Percentiles rank a stretch among this genome's conserved stretches.
Evolutionary conservation across 2,113 vertebrate genomes (phyloP).

Genomic region (Crotophaga sulcirostris): DNA sequence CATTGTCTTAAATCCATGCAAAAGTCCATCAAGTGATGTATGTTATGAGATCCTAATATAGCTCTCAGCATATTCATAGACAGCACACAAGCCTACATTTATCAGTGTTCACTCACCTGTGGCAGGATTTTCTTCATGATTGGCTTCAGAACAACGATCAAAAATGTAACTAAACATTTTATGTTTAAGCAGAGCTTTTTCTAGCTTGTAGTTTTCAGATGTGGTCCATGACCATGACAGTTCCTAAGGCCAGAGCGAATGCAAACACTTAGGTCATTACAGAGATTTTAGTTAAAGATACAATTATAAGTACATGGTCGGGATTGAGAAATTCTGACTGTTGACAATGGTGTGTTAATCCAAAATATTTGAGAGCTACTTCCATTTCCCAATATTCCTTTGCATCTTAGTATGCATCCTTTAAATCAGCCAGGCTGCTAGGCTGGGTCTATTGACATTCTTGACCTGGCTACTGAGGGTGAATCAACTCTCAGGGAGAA

Average conservation of each 20-base stretch:
- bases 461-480: background rate
- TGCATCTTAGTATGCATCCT: background rate
- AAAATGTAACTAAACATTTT: background rate
- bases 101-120: background rate
- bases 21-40: background rate
- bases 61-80: background rate
- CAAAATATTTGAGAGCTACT: background rate
- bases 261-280: background rate
- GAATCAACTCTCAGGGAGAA: background rate
- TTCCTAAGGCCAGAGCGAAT: background rate
- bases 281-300: background rate
- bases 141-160: background rate
- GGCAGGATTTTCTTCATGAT: background rate
- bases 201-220: background rate
- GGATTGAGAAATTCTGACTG: background rate
- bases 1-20: background rate
- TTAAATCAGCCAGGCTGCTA: background rate
- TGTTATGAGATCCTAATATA: background rate
- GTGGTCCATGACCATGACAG: too few species aligned
- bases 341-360: background rate
- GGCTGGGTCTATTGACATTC: background rate
- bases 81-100: background rate
- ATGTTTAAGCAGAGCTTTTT: background rate
- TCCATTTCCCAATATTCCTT: background rate
- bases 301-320: background rate